Base-by-base conservation (phyloP, 1,140 invertebrate species). In the Drosophila elegans region DNA sequence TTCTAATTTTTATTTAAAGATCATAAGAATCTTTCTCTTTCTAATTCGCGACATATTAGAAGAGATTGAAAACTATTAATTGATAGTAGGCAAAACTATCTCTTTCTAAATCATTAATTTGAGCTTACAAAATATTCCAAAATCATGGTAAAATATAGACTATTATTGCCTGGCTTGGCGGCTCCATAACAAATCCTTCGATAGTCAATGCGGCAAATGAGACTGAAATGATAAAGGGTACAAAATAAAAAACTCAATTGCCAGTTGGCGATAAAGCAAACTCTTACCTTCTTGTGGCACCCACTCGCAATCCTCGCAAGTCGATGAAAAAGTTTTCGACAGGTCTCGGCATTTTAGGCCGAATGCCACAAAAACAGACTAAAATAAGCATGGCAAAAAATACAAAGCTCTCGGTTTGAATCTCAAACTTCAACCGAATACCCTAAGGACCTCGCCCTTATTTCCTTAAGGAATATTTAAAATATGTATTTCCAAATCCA, bases 261-360 rank as follows among this genome's bases (percentile, higher is more conserved):
- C 66, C 44, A 71, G 44, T 71, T 71, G 68, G 44, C 51, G 67
- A 71, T 71, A 71, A 71, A 67, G 29, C 44, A 49, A 71, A 57
- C 16, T 71, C 48, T 57, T 71, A 56, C 68, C 52, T 38, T 32
- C 6, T 32, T 32, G 5, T 41, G 36, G 42, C 68, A 57, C 64
- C 64, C 64, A 54, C 64, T 69, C 51, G 32, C 61, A 49, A 27
- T 38, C 29, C 29, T 67, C 27, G 63, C 51, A 52, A 71, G 68
- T 71, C 68, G 64, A 71, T 71, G 68, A 56, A 71, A 71, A 71
- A 71, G 16, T 71, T 71, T 68, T 71, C 68, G 68, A 71, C 68
- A 71, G 68, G 51, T 71, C 68, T 41, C 36, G 21, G 66, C 64
- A 71, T 71, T 71, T 71, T 71, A 71, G 68, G 68, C 68, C 68